Evolutionary conservation across 1,140 invertebrate species (phyloP), one percentile per base, ranked within the genome.

Genomic region (Drosophila seguyi): DNA sequence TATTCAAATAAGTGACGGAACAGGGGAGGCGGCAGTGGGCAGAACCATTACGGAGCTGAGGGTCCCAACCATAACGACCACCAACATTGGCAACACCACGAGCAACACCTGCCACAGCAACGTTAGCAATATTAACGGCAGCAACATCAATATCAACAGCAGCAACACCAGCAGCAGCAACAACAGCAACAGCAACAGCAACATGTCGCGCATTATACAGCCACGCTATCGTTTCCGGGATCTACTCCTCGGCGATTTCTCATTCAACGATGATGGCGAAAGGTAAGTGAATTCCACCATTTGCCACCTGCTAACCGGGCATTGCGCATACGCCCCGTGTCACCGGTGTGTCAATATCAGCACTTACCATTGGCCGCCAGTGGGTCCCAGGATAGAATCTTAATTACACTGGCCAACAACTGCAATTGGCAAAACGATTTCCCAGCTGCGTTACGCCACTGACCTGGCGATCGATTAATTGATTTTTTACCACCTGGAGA

Each of bases 191-290:
- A 79, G 20, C 69, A 75, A 45, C 67, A 91, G 42, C 79, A 91
- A 83, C 59, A 92, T 88, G 85, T 90, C 85, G 66, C 85, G 77
- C 84, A 90, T 92, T 74, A 85, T 90, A 77, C 86, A 92, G 53
- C 92, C 93, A 66, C 79, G 96, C 67, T 97, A 97, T 93, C 94
- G 96, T 29, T 95, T 97, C 75, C 94, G 96, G 57, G 96, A 97
- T 93, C 94, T 97, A 68, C 95, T 97, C 67, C 93, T 96, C 73
- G 96, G 96, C 42, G 96, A 97, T 93, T 96, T 95, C 85, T 95
- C 95, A 25, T 96, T 96, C 92, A 95, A 95, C 85, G 96, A 97
- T 84, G 96, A 96, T 75, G 96, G 96, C 5, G 85, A 90, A 81
- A 90, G 85, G 85, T 90, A 85, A 90, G 84, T 86, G 58, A 61